A percentile compares a stretch with the other conserved stretches of the same genome.
Evolutionary conservation across 2,888 invertebrate genomes (phyloP).

Genomic region (Mylabris sibirica): DNA sequence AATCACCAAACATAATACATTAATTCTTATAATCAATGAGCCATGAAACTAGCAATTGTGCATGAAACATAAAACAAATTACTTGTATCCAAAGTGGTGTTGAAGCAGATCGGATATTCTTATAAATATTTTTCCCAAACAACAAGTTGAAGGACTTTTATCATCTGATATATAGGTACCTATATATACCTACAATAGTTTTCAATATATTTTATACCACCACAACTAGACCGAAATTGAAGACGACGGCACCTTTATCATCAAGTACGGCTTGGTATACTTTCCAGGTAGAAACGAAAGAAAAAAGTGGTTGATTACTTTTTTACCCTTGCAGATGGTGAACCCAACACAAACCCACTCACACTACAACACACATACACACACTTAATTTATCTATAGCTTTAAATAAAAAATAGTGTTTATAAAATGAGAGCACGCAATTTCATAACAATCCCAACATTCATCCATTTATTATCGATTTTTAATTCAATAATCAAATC

Average conservation of each 20-base stretch:
- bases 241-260: slow-evolving; percentile 2
- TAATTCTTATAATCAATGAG: slow-evolving; percentile 36
- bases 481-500: background rate
- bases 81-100: slow-evolving; percentile 31
- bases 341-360: background rate
- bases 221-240: background rate
- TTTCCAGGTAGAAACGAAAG: slow-evolving; percentile 18
- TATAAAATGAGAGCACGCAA: slow-evolving; percentile 11
- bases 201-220: background rate
- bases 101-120: slow-evolving; percentile 27
- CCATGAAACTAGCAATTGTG: slow-evolving; percentile 38
- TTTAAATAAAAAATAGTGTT: background rate
- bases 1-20: slow-evolving; percentile 34
- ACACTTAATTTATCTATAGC: slow-evolving; percentile 11
- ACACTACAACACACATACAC: background rate
- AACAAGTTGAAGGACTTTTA: background rate
- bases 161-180: background rate
- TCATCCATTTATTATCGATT: slow-evolving; percentile 1
- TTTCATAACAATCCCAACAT: background rate
- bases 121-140: background rate
- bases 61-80: slow-evolving; percentile 36
- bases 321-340: slow-evolving; percentile 20
- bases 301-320: slow-evolving; percentile 23
- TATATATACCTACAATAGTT: no score
- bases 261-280: slow-evolving; percentile 13